Evolutionary conservation across 2,797 vertebrate genomes (phyloP), one percentile per base, ranked within the genome.

Genomic region (Micropoecilia bifurca): DNA sequence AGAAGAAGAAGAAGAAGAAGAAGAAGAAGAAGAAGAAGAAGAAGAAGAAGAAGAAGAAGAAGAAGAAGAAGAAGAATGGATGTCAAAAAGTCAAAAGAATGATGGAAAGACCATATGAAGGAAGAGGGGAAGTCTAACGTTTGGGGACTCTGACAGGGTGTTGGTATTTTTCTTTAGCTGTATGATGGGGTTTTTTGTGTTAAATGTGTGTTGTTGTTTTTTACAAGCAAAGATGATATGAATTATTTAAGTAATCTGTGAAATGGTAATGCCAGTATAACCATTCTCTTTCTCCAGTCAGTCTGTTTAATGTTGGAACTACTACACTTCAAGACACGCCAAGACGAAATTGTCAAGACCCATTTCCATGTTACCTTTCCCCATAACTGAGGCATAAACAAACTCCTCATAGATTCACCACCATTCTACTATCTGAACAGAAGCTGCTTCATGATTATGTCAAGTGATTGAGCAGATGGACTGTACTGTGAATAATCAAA

Each of bases 181-280:
- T 59, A 46, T 89, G 72, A 80, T 88, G 53, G 66, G 53, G 66
- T 88, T 30, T 89, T 83, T 71, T 88, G 76, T 89, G 75, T 85
- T 84, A 73, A 82, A 78, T 86, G 71, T 89, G 80, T 83, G 86
- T 82, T 41, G 8, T 73, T 88, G 71, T 88, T 53, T 53, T 83
- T 88, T 78, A 80, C 76, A 71, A 82, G 72, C 78, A 82, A 90
- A 66, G 74, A 78, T 87, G 83, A 84, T 86, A 90, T 92, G 91
- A 92, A 92, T 87, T 95, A 95, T 96, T 96, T 95, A 95, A 90
- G 88, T 93, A 81, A 92, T 95, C 90, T 93, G 89, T 91, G 89
- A 93, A 93, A 85, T 87, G 83, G 89, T 91, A 81, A 80, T 90
- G 90, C 91, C 92, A 95, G 94, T 95, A 90, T 79, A 90, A 87